Evolutionary conservation across 2,113 vertebrate genomes (phyloP), one percentile per base, ranked within the genome.

Genomic region (Grantiella picta): DNA sequence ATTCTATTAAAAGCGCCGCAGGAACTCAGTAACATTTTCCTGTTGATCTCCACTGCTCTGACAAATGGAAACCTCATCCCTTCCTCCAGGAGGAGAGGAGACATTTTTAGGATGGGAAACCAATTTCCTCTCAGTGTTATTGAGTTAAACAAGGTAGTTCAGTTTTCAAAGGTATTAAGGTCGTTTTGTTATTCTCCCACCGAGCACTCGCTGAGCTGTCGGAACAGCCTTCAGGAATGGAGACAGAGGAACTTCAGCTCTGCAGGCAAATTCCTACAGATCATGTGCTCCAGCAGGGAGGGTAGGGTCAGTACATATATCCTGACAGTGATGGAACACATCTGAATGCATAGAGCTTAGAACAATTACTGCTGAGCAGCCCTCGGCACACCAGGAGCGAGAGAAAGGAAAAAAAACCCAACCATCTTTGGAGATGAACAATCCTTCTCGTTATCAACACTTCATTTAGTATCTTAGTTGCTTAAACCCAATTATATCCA

Each of bases 21-120:
- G 91, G 90, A 94, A 76, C 92, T 63, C 17, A 0, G 66, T n/a
- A 90, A 56, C 82, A 52, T 88, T 93, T 90, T 84, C 85, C 77
- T 57, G 90, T 90, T 95, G 89, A 50, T 93, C 65, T 82, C 65
- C 64, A 50, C 52, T 27, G 42, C 23, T 54, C 29, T 82, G 89
- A 90, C 69, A 94, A 92, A 94, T 42, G 73, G 79, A 63, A 82
- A 90, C 15, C 70, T 92, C 94, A 44, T 42, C 82, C 72, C 28
- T 64, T 72, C 86, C 79, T 92, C 56, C 79, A 86, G 61, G 70
- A 92, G 86, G 44, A 87, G 60, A 87, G 49, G 57, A 73, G 50
- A 65, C 53, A 8, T 72, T 86, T 83, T 90, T 63, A 69, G 86
- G 86, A 88, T 12, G 45, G 80, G 76, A 91, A 92, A 80, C 33